Conservation (phyloP, 2,113 vertebrate genomes). For the Formicarius rufipectus region DNA sequence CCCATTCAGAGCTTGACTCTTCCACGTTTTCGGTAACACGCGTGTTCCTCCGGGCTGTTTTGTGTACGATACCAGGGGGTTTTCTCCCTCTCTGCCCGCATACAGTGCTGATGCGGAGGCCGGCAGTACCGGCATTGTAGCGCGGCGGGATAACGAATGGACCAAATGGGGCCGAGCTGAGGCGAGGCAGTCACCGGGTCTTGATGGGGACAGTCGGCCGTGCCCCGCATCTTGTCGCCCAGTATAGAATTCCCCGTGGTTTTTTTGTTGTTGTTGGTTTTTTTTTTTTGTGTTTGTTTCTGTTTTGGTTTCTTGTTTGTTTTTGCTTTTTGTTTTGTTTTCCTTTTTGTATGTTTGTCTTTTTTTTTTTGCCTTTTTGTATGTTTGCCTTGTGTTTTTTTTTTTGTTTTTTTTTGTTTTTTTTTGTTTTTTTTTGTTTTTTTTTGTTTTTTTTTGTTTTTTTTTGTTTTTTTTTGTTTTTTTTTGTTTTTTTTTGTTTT, state of each 20-base stretch:
- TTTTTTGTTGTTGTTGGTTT: no score
- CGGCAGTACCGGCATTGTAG: not conserved
- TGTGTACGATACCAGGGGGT: rapidly evolving
- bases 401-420: no score
- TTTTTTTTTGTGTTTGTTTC: no score
- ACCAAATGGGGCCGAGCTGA: not conserved
- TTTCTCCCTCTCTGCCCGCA: not conserved
- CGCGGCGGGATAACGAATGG: not conserved
- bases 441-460: no score
- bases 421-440: no score
- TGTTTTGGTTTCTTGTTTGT: no score
- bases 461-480: no score
- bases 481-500: no score
- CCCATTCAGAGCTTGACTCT: not conserved
- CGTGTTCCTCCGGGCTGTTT: not conserved
- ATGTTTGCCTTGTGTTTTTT: no score
- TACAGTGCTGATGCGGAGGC: not conserved
- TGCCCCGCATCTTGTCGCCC: not conserved
- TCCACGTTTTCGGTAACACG: not conserved
- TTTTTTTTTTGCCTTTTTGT: no score
- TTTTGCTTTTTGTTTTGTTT: no score
- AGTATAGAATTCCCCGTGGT: not conserved
- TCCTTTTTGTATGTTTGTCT: no score
- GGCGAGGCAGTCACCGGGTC: not conserved
- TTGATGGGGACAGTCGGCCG: not conserved